phyloP scores from a whole-genome alignment of 2,113 vertebrate genomes.

The Neoarius graeffei region DNA sequence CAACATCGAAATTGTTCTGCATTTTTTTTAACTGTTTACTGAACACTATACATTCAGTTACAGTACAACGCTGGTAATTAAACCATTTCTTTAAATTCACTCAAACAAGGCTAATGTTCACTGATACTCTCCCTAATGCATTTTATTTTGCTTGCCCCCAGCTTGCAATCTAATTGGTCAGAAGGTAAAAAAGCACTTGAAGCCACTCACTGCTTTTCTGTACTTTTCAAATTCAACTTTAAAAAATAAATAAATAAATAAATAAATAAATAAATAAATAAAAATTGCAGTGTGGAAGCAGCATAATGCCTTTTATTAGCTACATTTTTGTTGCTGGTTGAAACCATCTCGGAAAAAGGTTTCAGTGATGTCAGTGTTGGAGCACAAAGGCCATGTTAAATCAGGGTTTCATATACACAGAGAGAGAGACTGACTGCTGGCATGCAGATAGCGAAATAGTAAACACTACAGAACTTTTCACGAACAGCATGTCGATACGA shows the following conservation, averaged over 20 bases:
- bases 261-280: background rate
- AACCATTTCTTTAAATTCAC: too few species aligned
- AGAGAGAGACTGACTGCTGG: slow-evolving; percentile 10
- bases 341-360: background rate
- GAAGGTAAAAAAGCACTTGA: background rate
- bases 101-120: background rate
- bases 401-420: background rate
- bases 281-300: background rate
- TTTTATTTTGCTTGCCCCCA: background rate
- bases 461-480: slow-evolving; percentile 33
- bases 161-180: background rate
- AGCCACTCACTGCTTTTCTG: background rate
- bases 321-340: background rate
- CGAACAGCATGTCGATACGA: slow-evolving; percentile 6
- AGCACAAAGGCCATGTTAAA: slow-evolving; percentile 8
- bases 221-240: background rate
- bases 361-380: background rate
- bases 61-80: too few species aligned
- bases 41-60: too few species aligned
- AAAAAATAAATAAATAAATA: background rate
- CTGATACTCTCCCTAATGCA: background rate
- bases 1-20: too few species aligned
- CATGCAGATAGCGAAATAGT: slow-evolving; percentile 46
- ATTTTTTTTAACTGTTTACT: too few species aligned
- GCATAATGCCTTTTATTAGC: too few species aligned